Base-by-base conservation (phyloP, 1,140 invertebrate genomes). In the Heliconius melpomene region DNA sequence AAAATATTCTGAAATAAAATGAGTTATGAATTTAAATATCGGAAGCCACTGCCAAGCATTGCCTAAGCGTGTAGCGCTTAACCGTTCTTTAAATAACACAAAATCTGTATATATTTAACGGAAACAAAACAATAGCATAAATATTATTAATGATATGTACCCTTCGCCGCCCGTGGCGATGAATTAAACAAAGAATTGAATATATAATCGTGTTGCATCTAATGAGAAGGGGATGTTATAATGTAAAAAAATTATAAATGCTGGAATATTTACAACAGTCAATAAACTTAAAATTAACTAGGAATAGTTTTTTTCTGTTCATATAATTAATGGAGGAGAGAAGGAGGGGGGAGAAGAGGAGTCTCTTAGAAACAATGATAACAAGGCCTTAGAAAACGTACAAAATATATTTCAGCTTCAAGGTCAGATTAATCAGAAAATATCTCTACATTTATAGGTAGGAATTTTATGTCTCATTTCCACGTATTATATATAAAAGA, bases 141-240 rank as follows among this genome's bases (percentile, higher is more conserved):
- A 81, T 84, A 88, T 80, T 76, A 77, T 82, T 90, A 93, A 93
- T 89, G 85, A 88, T 88, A 93, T 91, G 91, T 89, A 91, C 91
- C 90, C 90, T 88, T 85, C 79, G 77, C 78, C 80, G 84, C 85
- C 82, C 82, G 70, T 75, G 79, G 88, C 86, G 77, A 90, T 89
- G 85, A 91, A 90, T 90, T 90, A 90, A 91, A 91, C 89, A 90
- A 91, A 89, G 86, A 90, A 86, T 85, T 90, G 89, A 90, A 93
- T 93, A 84, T 88, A 90, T 90, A 91, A 90, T 90, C 82, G 75
- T 84, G 86, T 84, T 89, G 86, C 89, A 88, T 90, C 84, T 87
- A 84, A 81, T 86, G 85, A 85, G 86, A 84, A 81, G 88, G 88
- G 86, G 73, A 82, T 82, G 76, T 84, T 82, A 46, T 79, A 74